Percentiles rank a stretch among this genome's conserved stretches.
phyloP scores from a whole-genome alignment of 2,797 vertebrate species.

The Phrynocephalus guinanensis region DNA sequence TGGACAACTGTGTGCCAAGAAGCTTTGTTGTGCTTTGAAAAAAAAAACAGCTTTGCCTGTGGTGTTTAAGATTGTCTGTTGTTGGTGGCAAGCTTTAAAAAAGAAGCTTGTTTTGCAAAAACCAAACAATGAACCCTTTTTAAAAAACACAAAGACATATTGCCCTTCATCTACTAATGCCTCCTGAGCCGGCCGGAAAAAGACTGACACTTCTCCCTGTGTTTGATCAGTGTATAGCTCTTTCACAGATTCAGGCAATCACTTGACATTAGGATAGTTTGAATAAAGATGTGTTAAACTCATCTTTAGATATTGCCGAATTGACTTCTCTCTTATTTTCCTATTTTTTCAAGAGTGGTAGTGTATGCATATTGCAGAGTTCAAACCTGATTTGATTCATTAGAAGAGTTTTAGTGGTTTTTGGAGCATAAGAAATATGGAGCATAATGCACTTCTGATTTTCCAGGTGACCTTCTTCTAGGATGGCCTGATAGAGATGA shows the following conservation, averaged over 20 bases:
- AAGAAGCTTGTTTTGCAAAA: background rate
- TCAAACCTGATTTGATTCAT: background rate
- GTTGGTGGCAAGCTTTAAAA: background rate
- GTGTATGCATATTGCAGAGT: background rate
- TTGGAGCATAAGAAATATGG: too few species aligned
- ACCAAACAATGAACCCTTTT: background rate
- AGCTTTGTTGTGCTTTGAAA: background rate
- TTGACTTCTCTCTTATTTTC: too few species aligned
- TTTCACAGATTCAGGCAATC: background rate
- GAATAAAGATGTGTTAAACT: background rate
- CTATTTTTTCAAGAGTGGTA: background rate
- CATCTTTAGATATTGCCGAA: background rate
- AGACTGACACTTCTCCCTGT: background rate
- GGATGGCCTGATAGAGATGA: background rate
- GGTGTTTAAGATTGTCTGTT: background rate
- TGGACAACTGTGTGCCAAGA: too few species aligned
- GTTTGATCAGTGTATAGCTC: background rate
- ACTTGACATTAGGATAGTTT: background rate
- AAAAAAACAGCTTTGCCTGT: background rate
- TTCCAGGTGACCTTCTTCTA: background rate
- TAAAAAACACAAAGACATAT: background rate
- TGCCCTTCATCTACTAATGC: background rate
- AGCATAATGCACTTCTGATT: background rate
- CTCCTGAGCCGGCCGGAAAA: background rate
- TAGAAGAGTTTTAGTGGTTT: background rate